phyloP scores from a whole-genome alignment of 2,113 vertebrate species.

The Plestiodon gilberti region DNA sequence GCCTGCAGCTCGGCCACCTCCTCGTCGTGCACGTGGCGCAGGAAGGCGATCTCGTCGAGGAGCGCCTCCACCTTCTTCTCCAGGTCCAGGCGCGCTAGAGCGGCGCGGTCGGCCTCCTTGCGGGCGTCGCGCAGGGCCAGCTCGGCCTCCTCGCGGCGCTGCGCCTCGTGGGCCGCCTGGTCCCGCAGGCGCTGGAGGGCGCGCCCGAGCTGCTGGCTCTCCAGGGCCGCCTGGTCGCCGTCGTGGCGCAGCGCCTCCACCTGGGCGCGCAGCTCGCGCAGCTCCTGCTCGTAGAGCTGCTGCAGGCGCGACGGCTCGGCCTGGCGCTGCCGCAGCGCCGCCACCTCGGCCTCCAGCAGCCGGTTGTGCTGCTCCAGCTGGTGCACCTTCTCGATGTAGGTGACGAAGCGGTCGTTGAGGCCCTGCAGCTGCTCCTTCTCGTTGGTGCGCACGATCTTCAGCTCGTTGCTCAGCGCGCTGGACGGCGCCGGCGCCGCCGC shows the following conservation, averaged over 20 bases:
- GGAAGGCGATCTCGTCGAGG: constrained; percentile 85
- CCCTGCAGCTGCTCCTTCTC: constrained; percentile 86
- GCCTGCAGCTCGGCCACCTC: constrained; percentile 81
- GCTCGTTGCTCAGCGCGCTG: constrained; percentile 83
- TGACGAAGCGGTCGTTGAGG: constrained; percentile 85
- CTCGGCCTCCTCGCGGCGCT: constrained; percentile 79
- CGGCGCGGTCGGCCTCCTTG: constrained; percentile 81
- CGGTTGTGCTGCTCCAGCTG: constrained; percentile 84
- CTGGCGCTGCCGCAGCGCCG: constrained; percentile 78
- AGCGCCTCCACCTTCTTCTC: constrained; percentile 84
- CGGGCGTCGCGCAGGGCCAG: constrained; percentile 73
- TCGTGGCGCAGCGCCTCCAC: constrained; percentile 80
- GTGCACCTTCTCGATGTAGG: constrained; percentile 85
- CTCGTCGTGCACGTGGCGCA: constrained; percentile 82
- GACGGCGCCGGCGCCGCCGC: constrained; percentile 55
- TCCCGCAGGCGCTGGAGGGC: constrained; percentile 75
- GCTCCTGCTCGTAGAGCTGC: constrained; percentile 84
- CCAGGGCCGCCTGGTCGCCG: constrained; percentile 81
- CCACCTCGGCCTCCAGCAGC: constrained; percentile 81
- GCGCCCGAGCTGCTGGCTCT: constrained; percentile 80
- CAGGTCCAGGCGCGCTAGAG: constrained; percentile 77
- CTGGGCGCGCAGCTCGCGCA: constrained; percentile 78
- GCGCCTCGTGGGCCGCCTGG: constrained; percentile 77
- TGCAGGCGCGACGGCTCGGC: constrained; percentile 81
- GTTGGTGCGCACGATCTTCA: constrained; percentile 84